Evolutionary conservation across 2,888 invertebrate genomes (phyloP).

Genomic region (Thymelicus lineola): DNA sequence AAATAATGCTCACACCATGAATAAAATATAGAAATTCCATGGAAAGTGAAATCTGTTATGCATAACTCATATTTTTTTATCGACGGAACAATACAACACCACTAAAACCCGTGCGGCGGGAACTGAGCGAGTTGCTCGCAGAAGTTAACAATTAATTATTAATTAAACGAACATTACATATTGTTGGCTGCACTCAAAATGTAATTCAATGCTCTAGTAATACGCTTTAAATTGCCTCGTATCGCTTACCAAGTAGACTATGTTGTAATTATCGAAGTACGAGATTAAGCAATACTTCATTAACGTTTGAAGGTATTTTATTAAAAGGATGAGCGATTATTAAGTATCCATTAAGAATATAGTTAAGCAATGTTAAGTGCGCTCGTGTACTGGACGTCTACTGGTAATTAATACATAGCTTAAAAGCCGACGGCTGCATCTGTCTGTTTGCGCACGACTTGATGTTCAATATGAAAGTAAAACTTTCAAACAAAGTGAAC

Average conservation of each 20-base stretch:
- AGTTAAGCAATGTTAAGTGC: slow-evolving; percentile 6
- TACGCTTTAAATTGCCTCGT: slow-evolving; percentile 7
- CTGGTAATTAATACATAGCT: not conserved
- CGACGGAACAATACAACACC: slow-evolving; percentile 8
- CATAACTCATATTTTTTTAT: slow-evolving; percentile 12
- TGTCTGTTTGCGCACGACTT: not conserved
- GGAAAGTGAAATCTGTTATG: slow-evolving; percentile 4
- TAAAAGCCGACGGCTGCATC: not conserved
- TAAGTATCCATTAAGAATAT: slow-evolving; percentile 33
- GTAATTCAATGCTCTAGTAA: slow-evolving; percentile 8
- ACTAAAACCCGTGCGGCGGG: not conserved
- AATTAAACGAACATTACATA: slow-evolving; percentile 19
- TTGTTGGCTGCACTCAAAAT: slow-evolving; percentile 14
- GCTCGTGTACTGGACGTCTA: slow-evolving; percentile 5
- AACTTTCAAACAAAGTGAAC: not conserved
- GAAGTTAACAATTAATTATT: slow-evolving; percentile 31
- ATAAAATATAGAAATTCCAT: not conserved
- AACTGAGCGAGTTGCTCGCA: slow-evolving; percentile 2
- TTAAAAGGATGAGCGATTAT: slow-evolving; percentile 35
- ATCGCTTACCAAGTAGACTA: slow-evolving; percentile 1
- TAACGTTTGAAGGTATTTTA: slow-evolving; percentile 22
- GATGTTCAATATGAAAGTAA: not conserved
- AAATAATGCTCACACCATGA: too few relatives aligned
- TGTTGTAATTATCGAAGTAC: slow-evolving; percentile 28
- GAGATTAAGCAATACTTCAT: slow-evolving; percentile 35